A percentile compares a stretch with the other conserved stretches of the same genome.
phyloP scores from a whole-genome alignment of 2,888 invertebrate genomes.

The Eupithecia centaureata region DNA sequence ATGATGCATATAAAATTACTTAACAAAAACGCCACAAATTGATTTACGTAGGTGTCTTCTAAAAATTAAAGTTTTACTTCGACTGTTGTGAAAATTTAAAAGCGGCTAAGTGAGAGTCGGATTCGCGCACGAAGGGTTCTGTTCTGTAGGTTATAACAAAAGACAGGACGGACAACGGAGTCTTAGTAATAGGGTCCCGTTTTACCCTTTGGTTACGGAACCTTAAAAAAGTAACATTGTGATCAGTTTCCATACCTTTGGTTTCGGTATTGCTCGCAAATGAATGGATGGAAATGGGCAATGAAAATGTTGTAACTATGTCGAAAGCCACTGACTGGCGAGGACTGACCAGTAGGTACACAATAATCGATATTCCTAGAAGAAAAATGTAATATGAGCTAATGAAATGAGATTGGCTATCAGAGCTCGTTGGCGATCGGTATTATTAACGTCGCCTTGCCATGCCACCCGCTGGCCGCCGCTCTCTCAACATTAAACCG shows the following conservation, averaged over 20 bases:
- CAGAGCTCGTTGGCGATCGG: conserved; percentile 21
- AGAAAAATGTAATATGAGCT: conserved; percentile 9
- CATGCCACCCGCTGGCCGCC: conserved; percentile 39
- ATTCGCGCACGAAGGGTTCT: too few species aligned
- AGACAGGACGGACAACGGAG: too few species aligned
- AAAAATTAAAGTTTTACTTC: too few species aligned
- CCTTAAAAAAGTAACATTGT: background rate
- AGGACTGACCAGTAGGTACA: background rate
- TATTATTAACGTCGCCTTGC: conserved; percentile 25
- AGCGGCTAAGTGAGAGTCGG: too few species aligned
- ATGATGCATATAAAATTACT: background rate
- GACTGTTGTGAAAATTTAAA: too few species aligned
- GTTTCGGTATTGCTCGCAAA: background rate
- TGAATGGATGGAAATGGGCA: background rate
- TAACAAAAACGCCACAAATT: background rate
- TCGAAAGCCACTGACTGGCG: background rate
- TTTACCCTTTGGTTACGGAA: too few species aligned
- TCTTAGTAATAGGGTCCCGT: too few species aligned
- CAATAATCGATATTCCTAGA: background rate
- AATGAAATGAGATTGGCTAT: conserved; percentile 10
- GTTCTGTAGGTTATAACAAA: too few species aligned
- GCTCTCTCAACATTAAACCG: conserved; percentile 37
- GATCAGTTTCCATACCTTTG: background rate
- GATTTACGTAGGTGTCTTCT: background rate
- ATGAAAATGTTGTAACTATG: background rate